Evolutionary conservation across 2,888 invertebrate genomes (phyloP), one percentile per base, ranked within the genome.

Genomic region (Tinea trinotella): DNA sequence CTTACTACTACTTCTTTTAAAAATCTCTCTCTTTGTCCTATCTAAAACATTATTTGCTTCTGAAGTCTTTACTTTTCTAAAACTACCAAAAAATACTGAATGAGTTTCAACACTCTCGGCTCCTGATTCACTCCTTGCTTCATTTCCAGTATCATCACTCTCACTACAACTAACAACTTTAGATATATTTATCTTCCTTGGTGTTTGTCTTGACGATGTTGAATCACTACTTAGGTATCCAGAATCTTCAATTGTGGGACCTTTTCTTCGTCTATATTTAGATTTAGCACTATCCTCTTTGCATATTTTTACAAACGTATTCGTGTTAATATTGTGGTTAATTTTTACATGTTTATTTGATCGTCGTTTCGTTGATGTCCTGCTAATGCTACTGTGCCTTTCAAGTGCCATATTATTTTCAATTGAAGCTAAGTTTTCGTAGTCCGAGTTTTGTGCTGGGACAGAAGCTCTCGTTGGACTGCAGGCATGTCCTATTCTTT

Each of bases 141-240:
- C 94, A 34, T 91, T 91, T 58, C 91, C 88, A n/a, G 91, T 92
- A 67, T 93, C 93, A 58, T 93, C 94, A 58, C 93, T 93, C 65
- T 90, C 93, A 74, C 93, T 90, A 64, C 90, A 88, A 76, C 90
- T 88, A 62, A 86, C 71, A 61, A 79, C 84, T 65, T 88, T 87
- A 12, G 87, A 84, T 57, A 88, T 78, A 34, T 78, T 74, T 60
- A 81, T 55, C 66, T 77, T 83, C 61, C 76, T 81, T 61, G 69
- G 73, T 59, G 80, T 62, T 60, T 74, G 76, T 57, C 82, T 79
- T 0, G 89, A 88, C 62, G 89, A 88, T 34, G 88, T 88, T 1
- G 94, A 94, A 65, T 95, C 95, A 24, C 93, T 93, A 68, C 95
- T 95, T 56, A 95, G 87, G 66, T 95, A 95, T 0, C 95, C 95